Base-by-base conservation (phyloP, 2,888 invertebrate genomes). In the Eumacrocentrus americanus region DNA sequence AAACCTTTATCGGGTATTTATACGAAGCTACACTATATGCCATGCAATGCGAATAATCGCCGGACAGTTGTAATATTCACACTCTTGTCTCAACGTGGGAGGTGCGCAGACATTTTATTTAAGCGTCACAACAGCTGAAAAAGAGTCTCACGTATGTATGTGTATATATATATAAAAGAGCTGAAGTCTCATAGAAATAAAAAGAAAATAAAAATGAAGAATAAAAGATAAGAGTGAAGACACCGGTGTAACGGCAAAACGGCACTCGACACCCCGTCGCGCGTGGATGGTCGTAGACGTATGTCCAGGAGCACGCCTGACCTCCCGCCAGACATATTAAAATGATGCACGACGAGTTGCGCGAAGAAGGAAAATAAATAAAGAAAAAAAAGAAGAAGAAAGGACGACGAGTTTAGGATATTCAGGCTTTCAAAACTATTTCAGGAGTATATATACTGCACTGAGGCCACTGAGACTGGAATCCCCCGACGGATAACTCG, bases 241-340 rank as follows among this genome's bases (percentile, higher is more conserved):
- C 61, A 67, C 58, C 63, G 63, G 63, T 64, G 62, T 60, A 66
- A 63, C 44, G 50, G 62, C 62, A 58, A 63, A 65, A 64, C 65
- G 68, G 62, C 55, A 62, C 59, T 57, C 66, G 64, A 61, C 63
- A 63, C 63, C 63, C 63, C 60, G 63, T 61, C 42, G 60, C 48
- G 73, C 70, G 69, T 65, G 69, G 69, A 71, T 69, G 71, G 58
- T 60, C 42, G 50, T 59, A 72, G 67, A 44, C 22, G 14, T 71
- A 71, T 68, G 62, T 63, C 64, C 63, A 62, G 67, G 62, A 68
- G 70, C 72, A 77, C 78, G 77, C 75, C 72, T 74, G 76, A 77
- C 76, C 78, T 78, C 73, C 72, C 72, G 71, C 74, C 75, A 75
- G 78, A 78, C 76, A 72, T 74, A 79, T 79, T 78, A 77, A 79